Evolutionary conservation across 2,888 invertebrate genomes (phyloP), one percentile per base, ranked within the genome.

Genomic region (Hirtodrosophila confusa): DNA sequence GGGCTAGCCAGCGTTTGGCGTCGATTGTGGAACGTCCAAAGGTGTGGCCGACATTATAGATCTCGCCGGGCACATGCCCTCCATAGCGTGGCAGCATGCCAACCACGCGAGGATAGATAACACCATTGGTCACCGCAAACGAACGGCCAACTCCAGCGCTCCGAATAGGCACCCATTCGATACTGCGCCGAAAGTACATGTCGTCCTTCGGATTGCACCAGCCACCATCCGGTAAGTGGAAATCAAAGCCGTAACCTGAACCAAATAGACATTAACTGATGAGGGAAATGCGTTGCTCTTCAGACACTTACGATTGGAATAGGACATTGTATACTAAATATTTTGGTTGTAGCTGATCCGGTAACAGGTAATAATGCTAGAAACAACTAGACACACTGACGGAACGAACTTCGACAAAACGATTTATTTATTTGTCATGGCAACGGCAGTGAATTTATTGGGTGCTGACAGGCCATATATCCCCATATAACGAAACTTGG

Each of bases 71-170:
- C 66, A 96, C 94, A 86, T 96, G 96, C 0, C 96, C 96, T 3
- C 93, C 93, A 90, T 96, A 96, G 90, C 94, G 95, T 0, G 96
- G 96, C 72, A 96, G 89, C 92, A 96, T 93, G 9, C 96, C 96
- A 45, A 95, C 93, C 75, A 95, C 94, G 69, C 94, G 94, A 85
- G 94, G 95, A 89, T 96, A 96, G 73, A 96, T 94, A 89, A 94
- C 94, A 6, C 94, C 87, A 43, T 88, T 71, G 9, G 68, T 65
- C 50, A 74, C 75, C 6, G 90, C 80, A 51, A 86, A 80, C 2
- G 90, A 88, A 29, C 85, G 86, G 4, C 89, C 89, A 23, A 90
- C 62, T 7, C 89, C 90, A 41, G 89, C 84, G 45, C 65, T 80
- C 49, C 86, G 89, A 23, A 89, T 54, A 4, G 95, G 95, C 5